Evolutionary conservation across 2,888 invertebrate genomes (phyloP), one percentile per base, ranked within the genome.

Genomic region (Philereme transversata): DNA sequence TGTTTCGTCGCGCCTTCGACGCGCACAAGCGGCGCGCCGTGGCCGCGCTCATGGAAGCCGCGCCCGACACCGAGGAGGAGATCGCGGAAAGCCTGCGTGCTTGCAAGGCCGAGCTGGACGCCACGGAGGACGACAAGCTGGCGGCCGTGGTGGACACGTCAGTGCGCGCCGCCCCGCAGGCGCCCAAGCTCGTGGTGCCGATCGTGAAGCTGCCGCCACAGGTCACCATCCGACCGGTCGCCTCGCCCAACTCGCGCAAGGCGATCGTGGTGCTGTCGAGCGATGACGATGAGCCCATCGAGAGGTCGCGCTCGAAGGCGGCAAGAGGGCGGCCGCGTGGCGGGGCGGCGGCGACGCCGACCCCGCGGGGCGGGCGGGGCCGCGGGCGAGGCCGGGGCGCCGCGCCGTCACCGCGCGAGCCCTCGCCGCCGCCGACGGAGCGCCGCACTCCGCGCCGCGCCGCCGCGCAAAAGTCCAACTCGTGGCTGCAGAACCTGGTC

Each of bases 391-490:
- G 55, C 71, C 61, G 67, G 78, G 34, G 68, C 83, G 79, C 79
- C 63, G 70, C 78, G 22, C 45, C 47, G 67, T 81, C 35, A 87
- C 88, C 38, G 85, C 87, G 9, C 86, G 69, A 79, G 9, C 65
- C 75, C 76, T 69, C 64, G 52, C 74, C 77, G 56, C 75, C 63
- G 67, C 72, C 78, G 58, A 69, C 69, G 57, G 71, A 87, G 73
- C 88, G 88, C 60, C 85, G 88, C 72, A 88, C 89, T 49, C 90
- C 89, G 57, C 87, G 88, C 41, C 84, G 89, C 49, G 69, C 83
- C 40, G 89, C 89, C 41, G 86, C 88, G 5, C 86, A 84, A 71
- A 86, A 83, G 69, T 79, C 83, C 6, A 74, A 74, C 45, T 75
- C 81, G n/a, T 86, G 84, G 87, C 74, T 88, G 50, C 86, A 88